These are phyloP conservation scores for Dromococcyx pavoninus DNA, from an alignment of 2,797 vertebrate species.

Conservation along the genomic window DNA sequence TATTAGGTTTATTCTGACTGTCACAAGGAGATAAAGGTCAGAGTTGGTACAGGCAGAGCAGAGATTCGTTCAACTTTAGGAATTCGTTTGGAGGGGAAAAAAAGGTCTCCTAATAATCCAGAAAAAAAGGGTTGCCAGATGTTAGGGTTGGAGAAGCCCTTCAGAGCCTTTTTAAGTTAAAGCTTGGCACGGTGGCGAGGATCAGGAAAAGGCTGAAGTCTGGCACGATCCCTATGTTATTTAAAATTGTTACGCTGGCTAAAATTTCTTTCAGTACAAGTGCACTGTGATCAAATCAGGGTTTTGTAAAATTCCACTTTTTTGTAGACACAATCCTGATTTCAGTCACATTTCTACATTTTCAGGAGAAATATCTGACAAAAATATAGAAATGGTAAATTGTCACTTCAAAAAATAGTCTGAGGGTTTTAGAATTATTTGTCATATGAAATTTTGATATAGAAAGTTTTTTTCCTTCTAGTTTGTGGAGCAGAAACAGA, in stretches of 20 bases:
- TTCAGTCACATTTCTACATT: background rate
- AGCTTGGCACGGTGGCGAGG: background rate
- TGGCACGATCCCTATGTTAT: background rate
- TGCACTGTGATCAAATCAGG: background rate
- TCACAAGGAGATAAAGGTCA: background rate
- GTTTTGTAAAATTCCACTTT: background rate
- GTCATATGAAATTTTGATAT: background rate
- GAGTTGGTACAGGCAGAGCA: background rate
- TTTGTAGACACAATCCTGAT: background rate
- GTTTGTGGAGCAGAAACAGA: background rate
- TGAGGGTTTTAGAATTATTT: background rate
- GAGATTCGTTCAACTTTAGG: background rate
- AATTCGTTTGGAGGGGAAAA: background rate
- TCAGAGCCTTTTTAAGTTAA: background rate
- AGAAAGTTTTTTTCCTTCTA: accelerated
- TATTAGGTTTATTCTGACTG: background rate
- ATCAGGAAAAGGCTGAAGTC: background rate
- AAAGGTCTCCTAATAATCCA: background rate
- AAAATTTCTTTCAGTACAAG: background rate
- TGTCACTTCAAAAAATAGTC: background rate
- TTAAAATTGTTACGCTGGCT: background rate
- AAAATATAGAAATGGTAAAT: background rate
- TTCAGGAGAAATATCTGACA: background rate
- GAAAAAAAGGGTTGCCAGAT: background rate
- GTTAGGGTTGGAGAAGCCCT: background rate